A percentile compares a stretch with the other conserved stretches of the same genome.
phyloP scores from a whole-genome alignment of 2,113 vertebrate species.

The Gavialis gangeticus region DNA sequence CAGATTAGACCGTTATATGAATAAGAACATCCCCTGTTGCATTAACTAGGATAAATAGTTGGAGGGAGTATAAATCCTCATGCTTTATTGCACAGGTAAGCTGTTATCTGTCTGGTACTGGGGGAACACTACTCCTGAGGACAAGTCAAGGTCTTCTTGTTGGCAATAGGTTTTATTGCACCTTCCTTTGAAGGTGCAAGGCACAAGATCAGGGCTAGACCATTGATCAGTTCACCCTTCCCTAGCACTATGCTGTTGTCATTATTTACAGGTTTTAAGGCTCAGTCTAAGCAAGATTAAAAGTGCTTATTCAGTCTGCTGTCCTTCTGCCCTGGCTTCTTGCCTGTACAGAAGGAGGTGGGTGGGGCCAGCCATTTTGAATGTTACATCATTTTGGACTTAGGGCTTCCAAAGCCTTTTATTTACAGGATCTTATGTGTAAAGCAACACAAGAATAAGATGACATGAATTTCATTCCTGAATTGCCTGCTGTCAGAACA shows the following conservation, averaged over 20 bases:
- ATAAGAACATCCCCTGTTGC: not conserved
- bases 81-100: not conserved
- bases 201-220: not conserved
- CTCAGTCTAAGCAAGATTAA: slow-evolving; percentile 22
- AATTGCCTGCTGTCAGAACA: not conserved
- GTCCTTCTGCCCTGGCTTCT: not conserved
- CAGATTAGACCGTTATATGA: not conserved
- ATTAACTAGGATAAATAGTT: not conserved
- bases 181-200: not conserved
- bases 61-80: not conserved
- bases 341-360: not conserved
- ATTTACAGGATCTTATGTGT: not conserved
- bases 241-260: not conserved
- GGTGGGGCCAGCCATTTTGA: not conserved
- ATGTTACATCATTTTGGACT: not conserved
- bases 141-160: not conserved
- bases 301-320: slow-evolving; percentile 16
- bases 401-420: not conserved
- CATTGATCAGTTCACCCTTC: not conserved
- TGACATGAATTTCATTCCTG: not conserved
- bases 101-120: not conserved
- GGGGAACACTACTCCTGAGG: not conserved
- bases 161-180: not conserved
- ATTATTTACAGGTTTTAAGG: slow-evolving; percentile 10
- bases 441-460: not conserved